A percentile compares a stretch with the other conserved stretches of the same genome.
Evolutionary conservation across 2,888 invertebrate genomes (phyloP).

Genomic region (Dromius quadrimaculatus): DNA sequence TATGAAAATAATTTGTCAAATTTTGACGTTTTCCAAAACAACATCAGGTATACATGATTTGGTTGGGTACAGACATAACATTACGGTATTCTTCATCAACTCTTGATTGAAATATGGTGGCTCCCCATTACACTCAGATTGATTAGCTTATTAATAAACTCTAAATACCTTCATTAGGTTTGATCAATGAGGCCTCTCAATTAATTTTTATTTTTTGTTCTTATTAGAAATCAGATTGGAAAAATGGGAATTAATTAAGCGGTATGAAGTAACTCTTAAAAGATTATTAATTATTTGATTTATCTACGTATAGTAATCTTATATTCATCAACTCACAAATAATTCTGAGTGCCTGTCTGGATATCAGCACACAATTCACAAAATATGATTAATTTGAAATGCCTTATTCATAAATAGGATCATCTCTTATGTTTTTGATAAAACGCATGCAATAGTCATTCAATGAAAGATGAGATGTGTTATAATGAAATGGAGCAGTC

Average conservation of each 20-base stretch:
- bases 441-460: too few species aligned
- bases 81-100: too few species aligned
- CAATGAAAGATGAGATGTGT: too few species aligned
- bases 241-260: conserved; percentile 42
- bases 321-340: conserved; percentile 23
- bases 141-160: conserved; percentile 48
- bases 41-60: too few species aligned
- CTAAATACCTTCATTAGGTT: conserved; percentile 42
- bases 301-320: conserved; percentile 15
- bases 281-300: conserved; percentile 18
- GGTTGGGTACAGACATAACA: too few species aligned
- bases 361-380: background rate
- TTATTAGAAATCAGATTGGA: conserved; percentile 30
- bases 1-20: too few species aligned
- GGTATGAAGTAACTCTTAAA: conserved; percentile 7
- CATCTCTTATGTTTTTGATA: too few species aligned
- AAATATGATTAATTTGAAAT: conserved; percentile 3
- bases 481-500: too few species aligned
- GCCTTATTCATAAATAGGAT: too few species aligned
- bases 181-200: conserved; percentile 45
- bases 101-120: conserved; percentile 19
- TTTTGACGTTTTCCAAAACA: too few species aligned
- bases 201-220: conserved; percentile 40
- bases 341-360: conserved; percentile 2
- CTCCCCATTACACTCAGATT: conserved; percentile 29